A percentile compares a stretch with the other conserved stretches of the same genome.
Evolutionary conservation across 2,113 vertebrate genomes (phyloP).

Genomic region (Tor tambroides): DNA sequence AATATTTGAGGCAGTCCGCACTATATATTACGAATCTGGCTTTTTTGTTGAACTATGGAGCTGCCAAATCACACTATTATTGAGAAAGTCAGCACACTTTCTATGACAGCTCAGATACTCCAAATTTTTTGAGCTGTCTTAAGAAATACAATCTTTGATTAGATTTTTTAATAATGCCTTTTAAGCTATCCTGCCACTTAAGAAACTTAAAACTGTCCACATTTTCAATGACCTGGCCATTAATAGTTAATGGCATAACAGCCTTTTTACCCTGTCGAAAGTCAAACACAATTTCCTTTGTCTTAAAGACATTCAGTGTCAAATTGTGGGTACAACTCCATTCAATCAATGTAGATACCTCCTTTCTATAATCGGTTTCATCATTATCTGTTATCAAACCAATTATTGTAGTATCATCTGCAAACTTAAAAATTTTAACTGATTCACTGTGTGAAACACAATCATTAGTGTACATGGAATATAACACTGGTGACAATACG

Average conservation of each 20-base stretch:
- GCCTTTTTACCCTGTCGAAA: background rate
- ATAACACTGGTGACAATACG: background rate
- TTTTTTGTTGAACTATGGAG: too few species aligned
- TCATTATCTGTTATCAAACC: background rate
- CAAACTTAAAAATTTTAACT: background rate
- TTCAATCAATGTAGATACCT: background rate
- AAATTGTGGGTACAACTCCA: background rate
- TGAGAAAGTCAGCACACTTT: too few species aligned
- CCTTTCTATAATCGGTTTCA: background rate
- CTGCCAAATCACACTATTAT: too few species aligned
- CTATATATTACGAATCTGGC: too few species aligned
- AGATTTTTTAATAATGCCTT: too few species aligned
- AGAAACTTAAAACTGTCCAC: too few species aligned
- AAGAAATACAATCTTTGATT: too few species aligned
- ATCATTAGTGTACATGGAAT: constrained; percentile 9
- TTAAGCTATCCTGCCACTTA: too few species aligned
- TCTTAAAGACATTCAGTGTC: background rate
- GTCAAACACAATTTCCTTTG: background rate
- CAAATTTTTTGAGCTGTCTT: too few species aligned
- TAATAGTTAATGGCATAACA: background rate
- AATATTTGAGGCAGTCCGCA: too few species aligned
- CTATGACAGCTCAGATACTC: too few species aligned
- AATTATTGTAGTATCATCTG: constrained; percentile 1
- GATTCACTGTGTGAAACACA: constrained; percentile 6
- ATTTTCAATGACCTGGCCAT: background rate